phyloP scores from a whole-genome alignment of 2,888 invertebrate species.

The Isoperla grammatica region DNA sequence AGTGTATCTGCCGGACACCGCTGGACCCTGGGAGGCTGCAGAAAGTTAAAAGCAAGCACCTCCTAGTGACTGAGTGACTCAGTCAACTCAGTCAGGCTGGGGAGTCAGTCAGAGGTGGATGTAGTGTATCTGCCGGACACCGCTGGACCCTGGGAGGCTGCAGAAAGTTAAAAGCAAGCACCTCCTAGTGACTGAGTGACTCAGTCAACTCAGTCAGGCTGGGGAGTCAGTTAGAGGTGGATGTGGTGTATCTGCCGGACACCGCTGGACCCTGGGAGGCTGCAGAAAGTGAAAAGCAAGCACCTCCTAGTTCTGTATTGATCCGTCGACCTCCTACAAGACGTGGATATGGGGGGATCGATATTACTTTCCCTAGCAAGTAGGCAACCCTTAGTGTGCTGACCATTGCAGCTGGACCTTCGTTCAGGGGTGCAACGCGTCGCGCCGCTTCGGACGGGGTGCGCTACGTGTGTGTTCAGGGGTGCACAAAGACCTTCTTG shows the following conservation, averaged over 20 bases:
- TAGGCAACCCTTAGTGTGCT: constrained; percentile 4
- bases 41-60: too few species aligned
- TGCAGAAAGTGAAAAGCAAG: background rate
- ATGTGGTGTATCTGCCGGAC: constrained; percentile 2
- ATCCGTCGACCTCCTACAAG: background rate
- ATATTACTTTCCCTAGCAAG: constrained; percentile 19
- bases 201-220: background rate
- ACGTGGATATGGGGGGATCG: constrained; percentile 12
- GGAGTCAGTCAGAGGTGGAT: too few species aligned
- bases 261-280: background rate
- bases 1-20: too few species aligned
- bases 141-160: background rate
- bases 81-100: too few species aligned
- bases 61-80: too few species aligned
- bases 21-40: too few species aligned
- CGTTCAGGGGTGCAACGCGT: too few species aligned
- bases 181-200: too few species aligned
- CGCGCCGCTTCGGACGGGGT: background rate
- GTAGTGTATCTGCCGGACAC: constrained; percentile 1
- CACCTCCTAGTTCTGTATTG: too few species aligned
- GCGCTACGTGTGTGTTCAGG: background rate
- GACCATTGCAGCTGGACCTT: too few species aligned
- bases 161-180: constrained; percentile 1
- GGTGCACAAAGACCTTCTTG: background rate
- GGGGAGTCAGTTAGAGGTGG: background rate